phyloP scores from a whole-genome alignment of 2,888 invertebrate species.

The Magallana nippona region DNA sequence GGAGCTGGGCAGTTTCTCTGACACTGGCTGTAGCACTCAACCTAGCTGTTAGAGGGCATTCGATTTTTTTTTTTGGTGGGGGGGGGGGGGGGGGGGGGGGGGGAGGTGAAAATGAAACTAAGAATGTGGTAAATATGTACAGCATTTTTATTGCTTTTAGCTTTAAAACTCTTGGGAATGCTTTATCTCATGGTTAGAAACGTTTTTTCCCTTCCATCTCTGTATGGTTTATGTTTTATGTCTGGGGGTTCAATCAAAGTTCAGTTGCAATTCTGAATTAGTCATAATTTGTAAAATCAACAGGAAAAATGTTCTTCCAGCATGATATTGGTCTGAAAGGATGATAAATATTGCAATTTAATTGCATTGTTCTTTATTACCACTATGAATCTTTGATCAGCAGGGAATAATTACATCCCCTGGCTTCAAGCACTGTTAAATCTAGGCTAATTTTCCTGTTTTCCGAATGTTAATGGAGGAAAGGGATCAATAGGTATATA shows the following conservation, averaged over 20 bases:
- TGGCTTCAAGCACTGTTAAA: background rate
- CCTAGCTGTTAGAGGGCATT: no score
- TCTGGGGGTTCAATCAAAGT: background rate
- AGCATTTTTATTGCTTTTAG: no score
- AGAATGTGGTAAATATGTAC: no score
- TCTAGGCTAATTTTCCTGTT: background rate
- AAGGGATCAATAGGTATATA: no score
- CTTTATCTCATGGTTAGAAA: background rate
- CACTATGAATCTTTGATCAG: conserved; percentile 7
- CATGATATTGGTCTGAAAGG: background rate
- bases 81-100: no score
- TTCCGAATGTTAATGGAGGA: background rate
- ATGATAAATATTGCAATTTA: background rate
- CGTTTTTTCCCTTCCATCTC: background rate
- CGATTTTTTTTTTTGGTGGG: no score
- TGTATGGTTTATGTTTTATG: background rate
- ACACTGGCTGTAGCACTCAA: background rate
- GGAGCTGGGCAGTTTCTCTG: background rate
- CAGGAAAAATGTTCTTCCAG: background rate
- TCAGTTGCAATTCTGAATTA: conserved; percentile 1
- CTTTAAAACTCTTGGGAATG: no score
- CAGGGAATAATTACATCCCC: background rate
- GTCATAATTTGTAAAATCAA: background rate
- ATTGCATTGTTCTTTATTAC: conserved; percentile 21
- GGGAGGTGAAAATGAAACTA: no score